These are phyloP conservation scores for Eupithecia exiguata DNA, from an alignment of 2,888 invertebrate genomes.

Conservation along the genomic window DNA sequence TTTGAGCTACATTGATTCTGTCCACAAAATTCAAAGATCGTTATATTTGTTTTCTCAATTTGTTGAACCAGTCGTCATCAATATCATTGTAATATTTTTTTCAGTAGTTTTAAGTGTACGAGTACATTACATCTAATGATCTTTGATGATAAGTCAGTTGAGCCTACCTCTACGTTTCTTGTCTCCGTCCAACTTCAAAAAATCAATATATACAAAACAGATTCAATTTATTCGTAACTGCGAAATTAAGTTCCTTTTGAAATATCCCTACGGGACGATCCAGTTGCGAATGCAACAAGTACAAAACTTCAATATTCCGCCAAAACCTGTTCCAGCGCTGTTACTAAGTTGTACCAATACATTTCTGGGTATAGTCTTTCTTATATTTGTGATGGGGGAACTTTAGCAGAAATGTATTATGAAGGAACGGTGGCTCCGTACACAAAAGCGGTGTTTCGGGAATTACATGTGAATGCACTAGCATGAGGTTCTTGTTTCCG, in stretches of 20 bases:
- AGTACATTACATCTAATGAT: neutral
- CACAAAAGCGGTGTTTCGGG: slow-evolving; percentile 2
- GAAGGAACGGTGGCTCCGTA: neutral
- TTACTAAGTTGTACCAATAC: neutral
- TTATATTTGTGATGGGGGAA: neutral
- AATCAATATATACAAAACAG: neutral
- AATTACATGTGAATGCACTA: slow-evolving; percentile 4
- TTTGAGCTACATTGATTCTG: neutral
- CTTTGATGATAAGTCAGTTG: neutral
- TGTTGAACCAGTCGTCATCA: neutral
- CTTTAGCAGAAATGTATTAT: slow-evolving; percentile 13
- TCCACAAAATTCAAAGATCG: neutral
- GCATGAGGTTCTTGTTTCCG: neutral
- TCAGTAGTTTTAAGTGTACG: no score
- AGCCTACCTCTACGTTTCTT: neutral
- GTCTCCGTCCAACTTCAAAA: neutral
- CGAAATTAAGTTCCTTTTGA: slow-evolving; percentile 2
- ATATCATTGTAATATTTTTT: no score
- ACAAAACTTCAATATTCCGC: slow-evolving; percentile 40
- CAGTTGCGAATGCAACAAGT: slow-evolving; percentile 41
- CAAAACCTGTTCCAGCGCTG: slow-evolving; percentile 37
- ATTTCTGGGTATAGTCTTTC: neutral
- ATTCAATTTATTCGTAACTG: neutral
- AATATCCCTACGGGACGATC: slow-evolving; percentile 22
- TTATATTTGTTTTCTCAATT: no score